phyloP scores from a whole-genome alignment of 1,140 invertebrate genomes.

The Pentalonia nigronervosa region DNA sequence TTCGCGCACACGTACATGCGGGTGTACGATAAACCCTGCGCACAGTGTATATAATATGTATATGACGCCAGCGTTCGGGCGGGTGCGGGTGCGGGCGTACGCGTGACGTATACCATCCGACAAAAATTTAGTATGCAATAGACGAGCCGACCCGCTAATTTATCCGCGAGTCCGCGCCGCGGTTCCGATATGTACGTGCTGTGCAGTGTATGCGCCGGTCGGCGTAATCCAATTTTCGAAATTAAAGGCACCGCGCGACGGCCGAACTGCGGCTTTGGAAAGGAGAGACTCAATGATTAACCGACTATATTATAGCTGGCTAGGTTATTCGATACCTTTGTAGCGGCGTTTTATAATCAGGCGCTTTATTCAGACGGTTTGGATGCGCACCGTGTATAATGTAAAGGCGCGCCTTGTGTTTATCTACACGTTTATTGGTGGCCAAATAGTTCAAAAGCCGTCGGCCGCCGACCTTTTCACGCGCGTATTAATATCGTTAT shows the following conservation, averaged over 20 bases:
- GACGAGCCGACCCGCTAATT: background rate
- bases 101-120: background rate
- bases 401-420: no score
- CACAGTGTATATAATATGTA: no score
- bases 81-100: background rate
- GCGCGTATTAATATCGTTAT: background rate
- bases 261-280: constrained; percentile 1
- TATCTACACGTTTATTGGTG: no score
- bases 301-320: background rate
- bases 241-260: background rate
- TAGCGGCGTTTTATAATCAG: background rate
- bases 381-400: no score
- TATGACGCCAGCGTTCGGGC: no score
- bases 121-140: constrained; percentile 14
- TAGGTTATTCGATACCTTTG: constrained; percentile 24
- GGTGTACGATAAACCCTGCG: no score
- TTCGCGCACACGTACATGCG: no score
- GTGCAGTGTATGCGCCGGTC: no score
- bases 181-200: background rate
- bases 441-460: background rate
- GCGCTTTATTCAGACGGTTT: background rate
- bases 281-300: constrained; percentile 19
- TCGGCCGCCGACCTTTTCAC: background rate
- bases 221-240: constrained; percentile 31
- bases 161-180: background rate